phyloP scores from a whole-genome alignment of 1,140 invertebrate genomes.

The Luehdorfia chinensis region DNA sequence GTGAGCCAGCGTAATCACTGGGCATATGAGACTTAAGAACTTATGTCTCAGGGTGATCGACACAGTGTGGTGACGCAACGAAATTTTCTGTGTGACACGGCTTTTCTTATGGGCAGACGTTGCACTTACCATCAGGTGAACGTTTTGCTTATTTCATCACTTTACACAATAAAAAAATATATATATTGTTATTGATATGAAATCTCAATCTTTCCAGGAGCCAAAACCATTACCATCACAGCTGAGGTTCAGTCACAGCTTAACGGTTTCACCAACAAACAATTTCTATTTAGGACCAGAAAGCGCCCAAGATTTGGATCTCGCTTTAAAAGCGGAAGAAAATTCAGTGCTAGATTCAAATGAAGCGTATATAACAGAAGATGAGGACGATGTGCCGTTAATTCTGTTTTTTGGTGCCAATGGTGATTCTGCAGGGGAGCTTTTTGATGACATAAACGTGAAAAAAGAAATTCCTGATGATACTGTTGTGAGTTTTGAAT shows the following conservation, averaged over 20 bases:
- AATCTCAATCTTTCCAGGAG: too few species aligned
- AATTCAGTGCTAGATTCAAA: neutral
- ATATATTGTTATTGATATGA: too few species aligned
- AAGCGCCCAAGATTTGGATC: neutral
- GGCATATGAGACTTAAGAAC: too few species aligned
- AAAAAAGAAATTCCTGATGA: slow-evolving; percentile 12
- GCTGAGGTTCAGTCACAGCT: neutral
- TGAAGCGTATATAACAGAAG: slow-evolving; percentile 11
- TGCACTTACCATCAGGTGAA: too few species aligned
- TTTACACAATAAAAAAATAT: too few species aligned
- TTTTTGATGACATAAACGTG: slow-evolving; percentile 15
- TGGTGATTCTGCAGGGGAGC: slow-evolving; percentile 11
- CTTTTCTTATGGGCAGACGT: too few species aligned
- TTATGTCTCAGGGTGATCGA: too few species aligned
- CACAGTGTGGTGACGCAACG: too few species aligned
- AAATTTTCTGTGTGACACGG: too few species aligned
- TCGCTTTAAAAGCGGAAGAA: neutral
- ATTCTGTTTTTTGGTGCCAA: slow-evolving; percentile 26
- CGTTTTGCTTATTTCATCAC: too few species aligned
- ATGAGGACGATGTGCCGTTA: slow-evolving; percentile 39
- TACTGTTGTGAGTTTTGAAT: neutral
- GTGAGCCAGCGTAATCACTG: too few species aligned
- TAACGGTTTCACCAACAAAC: neutral
- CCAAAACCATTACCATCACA: neutral
- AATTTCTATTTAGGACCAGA: slow-evolving; percentile 5